Conservation (phyloP, 2,113 vertebrate species). For the Crotalus helleri region DNA sequence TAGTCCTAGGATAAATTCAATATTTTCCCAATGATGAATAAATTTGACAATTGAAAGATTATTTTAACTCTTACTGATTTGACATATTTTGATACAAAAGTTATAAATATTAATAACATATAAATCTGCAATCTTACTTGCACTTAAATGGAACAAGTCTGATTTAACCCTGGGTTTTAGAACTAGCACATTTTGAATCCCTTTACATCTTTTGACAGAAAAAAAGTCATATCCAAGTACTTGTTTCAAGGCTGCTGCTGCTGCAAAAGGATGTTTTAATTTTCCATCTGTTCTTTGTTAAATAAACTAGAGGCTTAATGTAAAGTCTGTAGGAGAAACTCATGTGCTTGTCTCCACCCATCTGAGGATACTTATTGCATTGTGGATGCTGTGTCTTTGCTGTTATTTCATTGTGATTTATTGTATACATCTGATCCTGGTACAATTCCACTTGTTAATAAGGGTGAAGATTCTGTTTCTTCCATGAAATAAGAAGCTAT, state of each 20-base stretch:
- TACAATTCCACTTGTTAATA: neutral
- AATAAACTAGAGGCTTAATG: neutral
- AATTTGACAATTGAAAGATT: neutral
- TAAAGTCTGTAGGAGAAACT: neutral
- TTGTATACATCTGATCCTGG: neutral
- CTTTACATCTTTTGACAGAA: neutral
- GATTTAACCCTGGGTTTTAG: neutral
- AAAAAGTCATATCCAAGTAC: neutral
- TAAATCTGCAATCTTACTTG: too few relatives aligned
- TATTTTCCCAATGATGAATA: too few relatives aligned
- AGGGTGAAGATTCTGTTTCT: neutral
- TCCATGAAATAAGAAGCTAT: neutral
- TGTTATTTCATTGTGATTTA: neutral
- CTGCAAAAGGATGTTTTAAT: neutral
- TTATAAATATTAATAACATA: neutral
- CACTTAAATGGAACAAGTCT: too few relatives aligned
- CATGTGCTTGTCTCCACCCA: neutral
- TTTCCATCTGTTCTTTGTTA: neutral
- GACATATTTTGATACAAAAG: neutral
- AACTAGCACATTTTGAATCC: neutral
- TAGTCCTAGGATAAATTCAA: too few relatives aligned
- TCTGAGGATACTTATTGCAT: neutral
- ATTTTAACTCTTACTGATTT: neutral
- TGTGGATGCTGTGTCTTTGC: neutral
- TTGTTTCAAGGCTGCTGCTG: neutral